Evolutionary conservation across 2,797 vertebrate genomes (phyloP), one percentile per base, ranked within the genome.

Genomic region (Hoplostethus atlanticus): DNA sequence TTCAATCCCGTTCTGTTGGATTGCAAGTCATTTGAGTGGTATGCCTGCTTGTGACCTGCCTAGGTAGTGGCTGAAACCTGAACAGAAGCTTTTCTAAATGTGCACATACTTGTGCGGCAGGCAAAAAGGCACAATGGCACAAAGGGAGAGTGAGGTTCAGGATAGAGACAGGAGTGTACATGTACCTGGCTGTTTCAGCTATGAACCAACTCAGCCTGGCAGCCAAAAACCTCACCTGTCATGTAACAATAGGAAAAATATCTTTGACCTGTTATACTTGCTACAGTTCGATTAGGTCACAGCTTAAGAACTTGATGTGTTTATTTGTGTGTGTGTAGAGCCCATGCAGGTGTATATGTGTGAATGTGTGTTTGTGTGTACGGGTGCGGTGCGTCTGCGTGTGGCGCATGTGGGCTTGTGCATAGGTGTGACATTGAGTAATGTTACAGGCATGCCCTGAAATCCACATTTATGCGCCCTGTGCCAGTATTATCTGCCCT

Each of bases 191-290:
- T 65, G 48, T 78, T 79, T 86, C 44, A 59, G 55, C 48, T 15
- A 31, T 81, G 66, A 86, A 78, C 84, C 76, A 84, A 42, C 59
- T 63, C 51, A 40, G 16, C 54, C 73, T 58, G 56, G 38, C 71
- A 86, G 54, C 42, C 34, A 9, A 62, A 83, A 57, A 38, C 81
- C 65, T 83, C 68, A 70, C 70, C 61, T 74, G 69, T 80, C 82
- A 79, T 82, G 76, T 52, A 58, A 42, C 63, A 71, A 53, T 1
- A 71, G 55, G 42, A 69, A 61, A 68, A 79, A 70, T 74, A 80
- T 77, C 73, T 76, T 4, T n/a, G 38, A 61, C 68, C 61, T 28
- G 84, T 77, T 71, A 47, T 83, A 76, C 87, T 88, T 17, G 84
- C 80, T 87, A 70, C 15, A 15, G 57, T 44, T n/a, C 10, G 64